A percentile compares a stretch with the other conserved stretches of the same genome.
Evolutionary conservation across 2,797 vertebrate species (phyloP).

Genomic region (Lepus oiostolus): DNA sequence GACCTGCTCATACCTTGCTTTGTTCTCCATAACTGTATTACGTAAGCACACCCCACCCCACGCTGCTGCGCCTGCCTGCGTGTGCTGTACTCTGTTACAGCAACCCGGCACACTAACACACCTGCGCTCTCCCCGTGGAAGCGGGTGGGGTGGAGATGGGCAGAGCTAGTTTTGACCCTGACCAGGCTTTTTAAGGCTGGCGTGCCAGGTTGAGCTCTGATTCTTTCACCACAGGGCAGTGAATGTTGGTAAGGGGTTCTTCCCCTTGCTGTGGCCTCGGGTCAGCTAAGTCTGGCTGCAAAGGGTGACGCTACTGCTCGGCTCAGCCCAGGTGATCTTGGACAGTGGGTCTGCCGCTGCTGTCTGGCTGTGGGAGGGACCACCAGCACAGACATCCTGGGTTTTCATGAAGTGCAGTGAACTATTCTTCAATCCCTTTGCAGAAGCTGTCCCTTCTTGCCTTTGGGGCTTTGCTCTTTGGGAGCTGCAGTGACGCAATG

Average conservation of each 20-base stretch:
- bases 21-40: not conserved
- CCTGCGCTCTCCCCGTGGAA: not conserved
- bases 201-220: too few relatives aligned
- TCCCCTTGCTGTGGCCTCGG: not conserved
- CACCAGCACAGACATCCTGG: too few relatives aligned
- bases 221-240: not conserved
- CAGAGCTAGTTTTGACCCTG: too few relatives aligned
- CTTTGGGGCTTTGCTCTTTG: not conserved
- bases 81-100: not conserved
- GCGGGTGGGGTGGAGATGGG: not conserved
- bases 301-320: not conserved
- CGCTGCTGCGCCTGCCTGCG: rapidly evolving
- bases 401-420: not conserved
- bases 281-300: not conserved
- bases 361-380: not conserved
- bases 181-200: not conserved
- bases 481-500: not conserved
- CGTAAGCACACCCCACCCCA: not conserved
- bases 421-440: not conserved
- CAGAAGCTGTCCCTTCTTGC: not conserved
- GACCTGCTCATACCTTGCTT: not conserved
- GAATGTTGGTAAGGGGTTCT: not conserved
- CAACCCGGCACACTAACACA: too few relatives aligned
- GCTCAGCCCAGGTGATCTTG: not conserved
- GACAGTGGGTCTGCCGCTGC: not conserved